Evolutionary conservation across 2,888 invertebrate genomes (phyloP).

Genomic region (Tortricodes alternella): DNA sequence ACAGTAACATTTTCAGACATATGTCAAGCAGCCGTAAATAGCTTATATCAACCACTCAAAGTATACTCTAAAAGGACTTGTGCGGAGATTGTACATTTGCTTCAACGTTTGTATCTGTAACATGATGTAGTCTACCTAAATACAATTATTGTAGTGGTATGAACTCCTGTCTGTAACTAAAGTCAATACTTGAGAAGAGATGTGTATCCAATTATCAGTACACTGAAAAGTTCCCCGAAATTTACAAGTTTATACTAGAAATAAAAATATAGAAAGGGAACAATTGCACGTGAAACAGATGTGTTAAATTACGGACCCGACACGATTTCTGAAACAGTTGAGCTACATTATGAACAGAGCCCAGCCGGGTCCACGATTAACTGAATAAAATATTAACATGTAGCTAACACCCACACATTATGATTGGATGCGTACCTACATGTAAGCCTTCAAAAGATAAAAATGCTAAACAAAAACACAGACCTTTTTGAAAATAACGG

Average conservation of each 20-base stretch:
- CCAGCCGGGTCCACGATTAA: constrained; percentile 57
- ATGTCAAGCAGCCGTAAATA: constrained; percentile 43
- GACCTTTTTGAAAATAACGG: constrained; percentile 65
- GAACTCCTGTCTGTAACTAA: no score
- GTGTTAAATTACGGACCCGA: constrained; percentile 78
- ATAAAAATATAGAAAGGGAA: constrained; percentile 58
- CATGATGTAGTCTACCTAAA: background rate
- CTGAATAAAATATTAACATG: constrained; percentile 78
- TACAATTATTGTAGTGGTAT: no score
- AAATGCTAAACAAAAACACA: constrained; percentile 65
- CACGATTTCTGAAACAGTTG: constrained; percentile 70
- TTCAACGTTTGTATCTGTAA: background rate
- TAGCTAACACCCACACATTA: constrained; percentile 62
- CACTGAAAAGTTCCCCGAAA: constrained; percentile 52
- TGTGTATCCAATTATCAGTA: background rate
- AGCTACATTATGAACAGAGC: constrained; percentile 67
- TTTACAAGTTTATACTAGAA: constrained; percentile 49
- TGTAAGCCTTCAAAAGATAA: constrained; percentile 70
- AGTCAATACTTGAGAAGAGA: background rate
- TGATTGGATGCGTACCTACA: constrained; percentile 63
- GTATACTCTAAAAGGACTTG: constrained; percentile 36
- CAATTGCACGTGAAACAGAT: constrained; percentile 72
- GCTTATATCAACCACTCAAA: constrained; percentile 44
- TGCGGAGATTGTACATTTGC: constrained; percentile 9
- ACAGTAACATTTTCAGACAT: constrained; percentile 42